Conservation (phyloP, 2,113 vertebrate species). For the Aleadryas rufinucha region DNA sequence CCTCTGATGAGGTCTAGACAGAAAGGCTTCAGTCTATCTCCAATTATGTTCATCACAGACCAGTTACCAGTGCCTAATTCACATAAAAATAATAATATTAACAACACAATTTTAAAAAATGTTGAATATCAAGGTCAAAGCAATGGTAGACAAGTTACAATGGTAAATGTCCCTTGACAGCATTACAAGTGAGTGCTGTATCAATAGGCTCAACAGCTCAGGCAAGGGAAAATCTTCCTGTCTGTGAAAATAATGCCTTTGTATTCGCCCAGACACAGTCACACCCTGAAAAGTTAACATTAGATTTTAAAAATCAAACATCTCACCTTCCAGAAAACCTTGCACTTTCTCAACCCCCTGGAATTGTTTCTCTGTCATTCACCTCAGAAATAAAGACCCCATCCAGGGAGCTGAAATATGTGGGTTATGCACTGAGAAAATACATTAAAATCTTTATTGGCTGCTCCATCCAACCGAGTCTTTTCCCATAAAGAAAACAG, state of each 20-base stretch:
- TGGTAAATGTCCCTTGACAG: not conserved
- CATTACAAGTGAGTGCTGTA: not conserved
- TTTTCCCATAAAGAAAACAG: conserved; percentile 65
- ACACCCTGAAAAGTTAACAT: not conserved
- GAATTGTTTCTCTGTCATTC: not conserved
- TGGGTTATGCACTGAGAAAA: conserved; percentile 35
- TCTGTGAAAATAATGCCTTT: not conserved
- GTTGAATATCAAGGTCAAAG: not conserved
- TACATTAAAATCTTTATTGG: conserved; percentile 55
- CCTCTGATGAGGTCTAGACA: not conserved
- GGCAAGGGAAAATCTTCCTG: not conserved
- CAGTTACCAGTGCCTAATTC: not conserved
- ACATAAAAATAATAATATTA: not conserved
- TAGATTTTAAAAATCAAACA: not conserved
- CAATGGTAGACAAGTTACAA: not conserved
- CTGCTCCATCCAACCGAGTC: conserved; percentile 49
- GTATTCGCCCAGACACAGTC: not conserved
- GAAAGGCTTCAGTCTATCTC: not conserved
- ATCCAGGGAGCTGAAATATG: conserved; percentile 3
- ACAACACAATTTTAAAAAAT: not conserved
- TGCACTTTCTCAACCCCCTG: not conserved
- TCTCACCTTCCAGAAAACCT: not conserved
- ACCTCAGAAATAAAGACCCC: conserved; percentile 16
- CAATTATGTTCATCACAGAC: not conserved
- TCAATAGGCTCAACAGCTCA: not conserved